Base-by-base conservation (phyloP, 2,888 invertebrate species). In the Aphelenchoides bicaudatus region DNA sequence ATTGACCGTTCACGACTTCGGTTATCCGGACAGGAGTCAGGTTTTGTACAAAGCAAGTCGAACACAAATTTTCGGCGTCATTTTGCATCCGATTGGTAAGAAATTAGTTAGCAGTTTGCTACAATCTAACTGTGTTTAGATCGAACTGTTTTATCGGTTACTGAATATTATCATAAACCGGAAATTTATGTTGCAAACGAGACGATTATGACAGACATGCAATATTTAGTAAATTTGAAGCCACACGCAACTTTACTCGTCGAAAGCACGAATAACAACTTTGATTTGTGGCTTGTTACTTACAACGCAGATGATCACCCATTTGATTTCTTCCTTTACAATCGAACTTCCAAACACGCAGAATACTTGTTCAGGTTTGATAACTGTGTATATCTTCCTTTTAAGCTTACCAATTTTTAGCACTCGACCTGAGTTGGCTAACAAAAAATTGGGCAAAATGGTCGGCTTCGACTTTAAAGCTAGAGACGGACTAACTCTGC, bases 81-180 rank as follows among this genome's bases (percentile, higher is more conserved):
- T 76, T 37, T 70, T 75, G 51, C 76, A 76, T 56, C 74, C 74
- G 1, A 54, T 59, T 39, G n/a, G n/a, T n/a, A n/a, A n/a, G n/a
- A n/a, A n/a, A n/a, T n/a, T n/a, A n/a, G n/a, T n/a, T n/a, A 49
- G 38, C n/a, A 4, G 47, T 13, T 3, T n/a, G 16, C 37, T 62
- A 53, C 21, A 68, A 46, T 31, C n/a, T n/a, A n/a, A n/a, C n/a
- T n/a, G n/a, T n/a, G n/a, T n/a, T n/a, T n/a, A n/a, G 76, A 76
- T 37, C 67, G 72, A 49, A 76, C 73, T 5, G 66, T 76, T 4
- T 60, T 76, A 6, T 72, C 74, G 10, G 69, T 76, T 19, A 69
- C 72, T 0, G 76, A 76, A 59, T 66, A 72, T 49, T 76, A 76
- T 52, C 74, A 76, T 66, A 74, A 75, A 59, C 76, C 76, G 8